Conservation (phyloP, 2,888 invertebrate species). For the Pterostichus madidus region DNA sequence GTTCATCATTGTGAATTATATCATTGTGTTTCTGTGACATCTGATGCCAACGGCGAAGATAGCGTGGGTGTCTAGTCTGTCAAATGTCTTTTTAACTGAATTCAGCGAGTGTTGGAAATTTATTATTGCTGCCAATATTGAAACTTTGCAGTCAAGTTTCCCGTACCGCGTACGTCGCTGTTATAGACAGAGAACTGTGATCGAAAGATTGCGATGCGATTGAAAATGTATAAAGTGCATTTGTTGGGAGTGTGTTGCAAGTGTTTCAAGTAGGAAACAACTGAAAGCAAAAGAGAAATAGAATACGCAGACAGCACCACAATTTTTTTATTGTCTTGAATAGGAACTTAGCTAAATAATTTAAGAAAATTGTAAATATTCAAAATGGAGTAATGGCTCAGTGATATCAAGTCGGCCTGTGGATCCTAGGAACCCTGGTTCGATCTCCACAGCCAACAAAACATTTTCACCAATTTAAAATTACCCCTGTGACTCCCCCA, state of each 20-base stretch:
- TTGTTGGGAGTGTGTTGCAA: slow-evolving; percentile 5
- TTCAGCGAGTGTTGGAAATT: slow-evolving; percentile 13
- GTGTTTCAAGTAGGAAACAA: not conserved
- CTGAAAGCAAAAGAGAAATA: no score
- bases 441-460: no score
- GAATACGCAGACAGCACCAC: no score
- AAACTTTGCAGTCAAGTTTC: slow-evolving; percentile 44
- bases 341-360: no score
- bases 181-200: not conserved
- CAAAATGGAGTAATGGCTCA: no score
- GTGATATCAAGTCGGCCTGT: no score
- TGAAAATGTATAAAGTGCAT: slow-evolving; percentile 28
- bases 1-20: no score
- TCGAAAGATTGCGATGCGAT: slow-evolving; percentile 21
- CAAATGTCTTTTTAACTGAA: slow-evolving; percentile 48
- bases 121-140: slow-evolving; percentile 46
- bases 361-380: no score
- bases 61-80: not conserved
- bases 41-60: not conserved
- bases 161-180: no score
- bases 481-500: no score
- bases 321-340: not conserved
- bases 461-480: no score
- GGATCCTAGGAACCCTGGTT: no score
- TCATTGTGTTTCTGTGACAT: not conserved